These are phyloP conservation scores for Odontamblyopus lacepedii DNA, from an alignment of 2,797 vertebrate genomes.

Conservation along the genomic window DNA sequence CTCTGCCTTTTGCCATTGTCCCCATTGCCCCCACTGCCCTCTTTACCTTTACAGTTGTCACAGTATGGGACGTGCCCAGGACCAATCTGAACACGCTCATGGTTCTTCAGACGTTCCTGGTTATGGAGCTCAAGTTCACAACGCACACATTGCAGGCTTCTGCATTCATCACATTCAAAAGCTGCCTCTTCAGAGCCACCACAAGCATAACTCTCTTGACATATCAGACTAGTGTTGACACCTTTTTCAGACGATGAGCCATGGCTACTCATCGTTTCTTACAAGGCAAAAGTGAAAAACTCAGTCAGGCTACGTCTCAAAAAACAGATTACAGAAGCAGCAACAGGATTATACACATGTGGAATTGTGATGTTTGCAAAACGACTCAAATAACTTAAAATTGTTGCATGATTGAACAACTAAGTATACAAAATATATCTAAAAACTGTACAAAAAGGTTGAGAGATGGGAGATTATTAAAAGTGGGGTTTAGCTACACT, in stretches of 20 bases:
- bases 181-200: slow-evolving; percentile 89
- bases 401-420: slow-evolving; percentile 46
- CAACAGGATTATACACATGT: slow-evolving; percentile 17
- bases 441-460: not conserved
- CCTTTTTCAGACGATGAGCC: slow-evolving; percentile 85
- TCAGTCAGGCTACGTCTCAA: slow-evolving; percentile 28
- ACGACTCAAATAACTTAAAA: slow-evolving; percentile 35
- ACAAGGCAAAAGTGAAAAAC: slow-evolving; percentile 37
- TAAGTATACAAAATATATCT: slow-evolving; percentile 4
- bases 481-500: slow-evolving; percentile 26
- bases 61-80: slow-evolving; percentile 91
- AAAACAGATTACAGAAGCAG: slow-evolving; percentile 43
- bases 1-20: slow-evolving; percentile 76
- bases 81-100: slow-evolving; percentile 86
- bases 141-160: slow-evolving; percentile 88
- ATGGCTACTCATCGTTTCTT: slow-evolving; percentile 87
- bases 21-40: slow-evolving; percentile 52
- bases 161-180: slow-evolving; percentile 94
- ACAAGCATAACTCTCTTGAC: slow-evolving; percentile 95
- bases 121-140: slow-evolving; percentile 92
- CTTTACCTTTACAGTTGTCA: slow-evolving; percentile 91
- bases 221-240: slow-evolving; percentile 85
- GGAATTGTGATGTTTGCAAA: slow-evolving; percentile 24
- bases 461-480: slow-evolving; percentile 8
- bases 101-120: slow-evolving; percentile 86